Evolutionary conservation across 2,888 invertebrate species (phyloP).

Genomic region (Hedya salicella): DNA sequence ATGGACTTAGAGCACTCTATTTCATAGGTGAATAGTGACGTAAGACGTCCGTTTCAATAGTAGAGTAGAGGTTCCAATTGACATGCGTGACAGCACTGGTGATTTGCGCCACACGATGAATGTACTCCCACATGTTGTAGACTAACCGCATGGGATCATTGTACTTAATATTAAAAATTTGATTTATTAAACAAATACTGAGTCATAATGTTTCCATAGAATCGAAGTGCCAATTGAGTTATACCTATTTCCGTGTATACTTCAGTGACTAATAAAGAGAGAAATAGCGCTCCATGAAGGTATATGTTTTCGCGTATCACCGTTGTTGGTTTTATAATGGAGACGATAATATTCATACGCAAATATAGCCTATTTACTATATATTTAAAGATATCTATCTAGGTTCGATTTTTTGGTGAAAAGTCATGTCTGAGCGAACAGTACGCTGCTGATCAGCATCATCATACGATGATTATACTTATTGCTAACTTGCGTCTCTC

Average conservation of each 20-base stretch:
- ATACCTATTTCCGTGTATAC: neutral
- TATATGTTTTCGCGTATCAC: too few relatives aligned
- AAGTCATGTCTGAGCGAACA: too few relatives aligned
- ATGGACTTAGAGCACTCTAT: neutral
- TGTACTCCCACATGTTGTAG: conserved; percentile 27
- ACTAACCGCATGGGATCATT: conserved; percentile 29
- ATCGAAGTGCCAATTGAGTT: neutral
- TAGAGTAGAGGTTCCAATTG: conserved; percentile 28
- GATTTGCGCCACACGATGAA: conserved; percentile 18
- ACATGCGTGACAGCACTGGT: conserved; percentile 35
- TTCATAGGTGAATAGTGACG: conserved; percentile 8
- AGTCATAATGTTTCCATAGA: conserved; percentile 11
- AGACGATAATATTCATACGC: too few relatives aligned
- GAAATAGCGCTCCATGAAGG: conserved; percentile 1
- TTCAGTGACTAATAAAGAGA: neutral
- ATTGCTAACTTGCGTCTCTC: too few relatives aligned
- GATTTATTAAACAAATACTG: conserved; percentile 14
- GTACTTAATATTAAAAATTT: conserved; percentile 20
- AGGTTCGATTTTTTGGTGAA: too few relatives aligned
- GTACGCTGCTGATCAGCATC: too few relatives aligned
- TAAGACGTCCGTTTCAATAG: conserved; percentile 22
- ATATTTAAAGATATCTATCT: too few relatives aligned
- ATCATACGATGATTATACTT: too few relatives aligned
- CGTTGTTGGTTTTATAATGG: too few relatives aligned
- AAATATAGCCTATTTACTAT: too few relatives aligned